Evolutionary conservation across 2,888 invertebrate species (phyloP).

Genomic region (Dasypogon diadema): DNA sequence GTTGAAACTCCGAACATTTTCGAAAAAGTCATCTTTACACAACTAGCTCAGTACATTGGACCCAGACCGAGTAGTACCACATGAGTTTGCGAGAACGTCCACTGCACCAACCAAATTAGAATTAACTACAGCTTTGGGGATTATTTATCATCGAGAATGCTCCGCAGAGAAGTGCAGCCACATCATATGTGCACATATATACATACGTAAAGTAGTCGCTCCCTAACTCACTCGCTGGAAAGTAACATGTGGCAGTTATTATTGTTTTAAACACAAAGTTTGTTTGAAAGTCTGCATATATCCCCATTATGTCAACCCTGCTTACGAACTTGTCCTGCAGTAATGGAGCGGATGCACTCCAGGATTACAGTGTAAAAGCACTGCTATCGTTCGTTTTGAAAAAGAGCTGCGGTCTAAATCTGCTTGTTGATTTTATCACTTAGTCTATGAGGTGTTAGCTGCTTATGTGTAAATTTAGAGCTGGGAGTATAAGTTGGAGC

Average conservation of each 20-base stretch:
- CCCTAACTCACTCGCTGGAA: constrained; percentile 27
- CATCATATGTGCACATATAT: constrained; percentile 6
- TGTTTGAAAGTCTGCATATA: constrained; percentile 49
- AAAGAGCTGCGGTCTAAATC: constrained; percentile 16
- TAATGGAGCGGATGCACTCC: constrained; percentile 21
- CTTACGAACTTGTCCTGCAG: constrained; percentile 35
- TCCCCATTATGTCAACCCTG: constrained; percentile 48
- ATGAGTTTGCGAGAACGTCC: constrained; percentile 1
- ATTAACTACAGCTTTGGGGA: constrained; percentile 51
- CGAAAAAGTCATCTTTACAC: neutral
- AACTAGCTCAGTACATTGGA: neutral
- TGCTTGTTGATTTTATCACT: constrained; percentile 44
- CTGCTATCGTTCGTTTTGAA: neutral
- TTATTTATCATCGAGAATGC: constrained; percentile 50
- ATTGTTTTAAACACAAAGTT: constrained; percentile 51
- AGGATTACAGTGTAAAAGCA: constrained; percentile 13
- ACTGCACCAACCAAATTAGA: constrained; percentile 51
- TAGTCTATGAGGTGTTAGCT: neutral
- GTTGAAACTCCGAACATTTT: neutral
- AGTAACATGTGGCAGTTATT: constrained; percentile 54
- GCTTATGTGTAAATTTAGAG: neutral
- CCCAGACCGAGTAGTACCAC: constrained; percentile 1
- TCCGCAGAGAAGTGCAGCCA: neutral
- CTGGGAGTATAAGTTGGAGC: neutral
- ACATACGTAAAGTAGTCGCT: neutral